Evolutionary conservation across 2,888 invertebrate genomes (phyloP), one percentile per base, ranked within the genome.

Genomic region (Lamellibrachia satsuma): DNA sequence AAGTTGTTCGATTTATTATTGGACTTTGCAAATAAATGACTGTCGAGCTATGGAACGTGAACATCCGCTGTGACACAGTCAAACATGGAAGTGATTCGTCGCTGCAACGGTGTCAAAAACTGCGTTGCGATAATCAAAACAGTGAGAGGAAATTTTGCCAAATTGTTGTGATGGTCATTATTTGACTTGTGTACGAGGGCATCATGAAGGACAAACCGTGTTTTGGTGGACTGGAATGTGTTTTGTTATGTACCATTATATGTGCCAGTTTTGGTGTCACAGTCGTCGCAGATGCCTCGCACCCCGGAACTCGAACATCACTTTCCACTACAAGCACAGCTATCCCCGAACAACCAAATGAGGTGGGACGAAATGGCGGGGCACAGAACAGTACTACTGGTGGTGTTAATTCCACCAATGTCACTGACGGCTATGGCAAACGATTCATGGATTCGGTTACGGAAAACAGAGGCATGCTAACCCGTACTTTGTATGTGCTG

Each of bases 11-110:
- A 75, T 75, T n/a, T 75, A 75, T 6, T 75, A 3, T 75, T 75
- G 75, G 75, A 75, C 75, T 4, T 75, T 22, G 22, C 75, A 4
- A 15, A 75, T 15, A 75, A 75, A 75, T 22, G 22, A 22, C n/a
- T 75, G 75, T 22, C 75, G 7, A 55, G 55, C 9, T 55, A 55
- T 1, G 55, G 9, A 55, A 9, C 22, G 11, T 22, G 22, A 75
- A 75, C 75, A 75, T 75, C 75, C 75, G 75, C 75, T 75, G 75
- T 75, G 75, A 75, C 75, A 75, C 75, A 22, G 22, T 75, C 75
- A 75, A 75, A 75, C 75, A 75, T 22, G 75, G 75, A 75, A 75
- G 75, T 75, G 75, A 75, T 75, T 75, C 75, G 6, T n/a, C 15
- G n/a, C 75, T 22, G n/a, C 75, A 39, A 75, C 75, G 75, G 75